phyloP scores from a whole-genome alignment of 37 sponge, comb jelly and placozoan genomes.

The Dysidea cf. avara region DNA sequence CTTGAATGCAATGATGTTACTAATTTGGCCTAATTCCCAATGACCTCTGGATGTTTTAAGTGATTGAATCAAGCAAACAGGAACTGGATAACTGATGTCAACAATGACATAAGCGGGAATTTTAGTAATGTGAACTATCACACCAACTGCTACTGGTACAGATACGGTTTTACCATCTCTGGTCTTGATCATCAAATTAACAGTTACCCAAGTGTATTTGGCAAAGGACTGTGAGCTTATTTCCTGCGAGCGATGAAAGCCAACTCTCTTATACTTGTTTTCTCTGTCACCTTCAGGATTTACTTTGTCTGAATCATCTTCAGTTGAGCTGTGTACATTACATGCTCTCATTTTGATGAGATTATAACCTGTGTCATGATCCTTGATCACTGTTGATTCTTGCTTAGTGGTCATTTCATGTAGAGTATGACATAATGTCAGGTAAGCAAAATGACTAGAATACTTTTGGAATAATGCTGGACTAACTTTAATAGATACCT shows the following conservation, averaged over 20 bases:
- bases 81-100: constrained; percentile 44
- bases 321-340: not conserved
- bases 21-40: constrained; percentile 57
- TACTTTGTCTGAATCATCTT: not conserved
- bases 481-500: too few species aligned
- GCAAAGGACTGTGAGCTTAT: constrained; percentile 11
- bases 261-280: not conserved
- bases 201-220: constrained; percentile 38
- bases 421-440: constrained; percentile 22
- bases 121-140: constrained; percentile 17
- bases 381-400: not conserved
- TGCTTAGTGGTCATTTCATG: constrained; percentile 10
- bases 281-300: not conserved
- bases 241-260: constrained; percentile 11
- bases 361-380: not conserved
- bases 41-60: constrained; percentile 28
- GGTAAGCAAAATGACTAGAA: constrained; percentile 18
- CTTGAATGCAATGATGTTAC: constrained; percentile 61
- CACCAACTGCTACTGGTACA: constrained; percentile 44
- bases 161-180: not conserved
- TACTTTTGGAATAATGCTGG: constrained; percentile 1
- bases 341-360: constrained; percentile 10
- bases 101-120: constrained; percentile 46
- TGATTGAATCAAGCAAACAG: constrained; percentile 42
- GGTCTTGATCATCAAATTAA: constrained; percentile 24